phyloP scores from a whole-genome alignment of 2,888 invertebrate species.

The Athrips mouffetella region DNA sequence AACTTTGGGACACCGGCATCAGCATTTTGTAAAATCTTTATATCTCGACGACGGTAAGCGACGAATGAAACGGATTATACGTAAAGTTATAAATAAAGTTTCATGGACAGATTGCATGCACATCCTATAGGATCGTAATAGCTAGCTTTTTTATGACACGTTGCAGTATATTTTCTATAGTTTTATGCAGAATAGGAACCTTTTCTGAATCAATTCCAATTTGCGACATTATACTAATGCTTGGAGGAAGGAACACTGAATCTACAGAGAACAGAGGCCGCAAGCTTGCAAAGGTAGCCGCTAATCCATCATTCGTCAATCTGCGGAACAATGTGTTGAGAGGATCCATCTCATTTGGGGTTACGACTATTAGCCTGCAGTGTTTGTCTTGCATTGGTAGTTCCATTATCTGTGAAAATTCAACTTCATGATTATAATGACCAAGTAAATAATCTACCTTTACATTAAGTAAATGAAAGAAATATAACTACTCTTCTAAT shows the following conservation, averaged over 20 bases:
- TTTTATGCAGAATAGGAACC: neutral
- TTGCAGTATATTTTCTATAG: no score
- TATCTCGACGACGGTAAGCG: no score
- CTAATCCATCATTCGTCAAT: conserved; percentile 19
- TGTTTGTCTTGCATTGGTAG: conserved; percentile 27
- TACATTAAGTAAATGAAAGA: no score
- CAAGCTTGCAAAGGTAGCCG: conserved; percentile 18
- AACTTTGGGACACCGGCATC: neutral
- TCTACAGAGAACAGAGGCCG: conserved; percentile 24
- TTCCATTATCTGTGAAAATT: conserved; percentile 22
- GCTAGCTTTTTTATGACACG: neutral
- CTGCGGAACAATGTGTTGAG: conserved; percentile 17
- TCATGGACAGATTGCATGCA: no score
- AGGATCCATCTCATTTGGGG: conserved; percentile 33
- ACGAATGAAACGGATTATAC: no score
- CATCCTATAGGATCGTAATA: no score
- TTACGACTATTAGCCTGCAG: conserved; percentile 31
- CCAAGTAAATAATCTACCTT: no score
- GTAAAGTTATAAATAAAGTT: no score
- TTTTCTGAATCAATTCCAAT: neutral
- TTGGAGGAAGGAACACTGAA: conserved; percentile 21
- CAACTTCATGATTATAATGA: no score
- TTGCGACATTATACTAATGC: conserved; percentile 5
- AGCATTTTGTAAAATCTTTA: neutral
- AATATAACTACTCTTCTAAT: no score